Evolutionary conservation across 2,113 vertebrate species (phyloP).

Genomic region (Oreochromis tanganicae): DNA sequence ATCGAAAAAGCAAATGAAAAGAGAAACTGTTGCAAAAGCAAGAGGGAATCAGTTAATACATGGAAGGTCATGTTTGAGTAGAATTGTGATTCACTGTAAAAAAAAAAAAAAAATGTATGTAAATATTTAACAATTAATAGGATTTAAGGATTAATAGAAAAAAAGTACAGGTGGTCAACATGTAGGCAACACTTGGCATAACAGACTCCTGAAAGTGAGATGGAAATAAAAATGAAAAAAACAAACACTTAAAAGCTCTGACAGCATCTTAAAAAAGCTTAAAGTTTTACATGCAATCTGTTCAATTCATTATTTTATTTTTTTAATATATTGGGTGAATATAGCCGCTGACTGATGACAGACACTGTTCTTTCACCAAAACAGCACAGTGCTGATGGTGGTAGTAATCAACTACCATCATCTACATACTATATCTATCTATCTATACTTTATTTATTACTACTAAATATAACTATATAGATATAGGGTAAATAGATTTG

Average conservation of each 20-base stretch:
- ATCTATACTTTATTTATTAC: neutral
- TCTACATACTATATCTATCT: neutral
- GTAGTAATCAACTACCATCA: neutral
- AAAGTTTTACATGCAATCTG: neutral
- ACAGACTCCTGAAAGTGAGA: neutral
- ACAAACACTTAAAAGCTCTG: neutral
- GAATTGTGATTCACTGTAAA: too few species aligned
- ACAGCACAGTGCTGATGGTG: neutral
- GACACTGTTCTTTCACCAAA: neutral
- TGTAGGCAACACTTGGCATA: neutral
- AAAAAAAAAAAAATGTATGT: neutral
- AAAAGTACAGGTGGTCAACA: neutral
- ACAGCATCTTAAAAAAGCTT: neutral
- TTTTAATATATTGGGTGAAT: neutral
- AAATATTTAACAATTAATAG: neutral
- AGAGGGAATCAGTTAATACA: too few species aligned
- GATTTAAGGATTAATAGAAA: neutral
- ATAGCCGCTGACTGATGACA: neutral
- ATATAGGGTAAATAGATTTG: neutral
- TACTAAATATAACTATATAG: neutral
- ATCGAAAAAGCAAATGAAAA: too few species aligned
- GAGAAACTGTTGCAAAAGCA: too few species aligned
- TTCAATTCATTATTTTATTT: neutral
- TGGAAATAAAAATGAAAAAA: neutral
- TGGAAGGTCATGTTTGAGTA: too few species aligned